Evolutionary conservation across 2,888 invertebrate species (phyloP).

Genomic region (Latrodectus hesperus): DNA sequence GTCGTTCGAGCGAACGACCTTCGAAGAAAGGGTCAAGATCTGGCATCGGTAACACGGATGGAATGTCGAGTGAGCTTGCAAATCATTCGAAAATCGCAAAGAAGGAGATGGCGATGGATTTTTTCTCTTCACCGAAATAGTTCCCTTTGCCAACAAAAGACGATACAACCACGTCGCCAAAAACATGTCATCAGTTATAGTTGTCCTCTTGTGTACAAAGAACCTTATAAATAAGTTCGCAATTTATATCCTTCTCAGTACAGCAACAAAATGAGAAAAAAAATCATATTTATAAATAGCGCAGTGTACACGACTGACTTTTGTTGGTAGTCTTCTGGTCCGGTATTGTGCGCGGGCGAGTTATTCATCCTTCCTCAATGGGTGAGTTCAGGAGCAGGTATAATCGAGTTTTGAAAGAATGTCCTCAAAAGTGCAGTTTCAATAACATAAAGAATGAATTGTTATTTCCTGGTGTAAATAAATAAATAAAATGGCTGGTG

Average conservation of each 20-base stretch:
- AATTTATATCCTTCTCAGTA: not conserved
- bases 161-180: not conserved
- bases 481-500: no score
- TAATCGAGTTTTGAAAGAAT: constrained; percentile 2
- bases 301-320: not conserved
- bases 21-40: constrained; percentile 36
- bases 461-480: no score
- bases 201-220: not conserved
- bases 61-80: constrained; percentile 16
- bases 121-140: not conserved
- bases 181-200: not conserved
- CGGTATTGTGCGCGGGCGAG: not conserved
- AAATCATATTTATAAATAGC: no score
- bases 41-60: constrained; percentile 1
- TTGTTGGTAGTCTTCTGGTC: not conserved
- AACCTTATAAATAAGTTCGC: not conserved
- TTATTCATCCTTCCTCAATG: not conserved
- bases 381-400: not conserved
- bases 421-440: not conserved
- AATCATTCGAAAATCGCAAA: no score
- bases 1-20: constrained; percentile 21
- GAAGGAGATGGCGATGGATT: not conserved
- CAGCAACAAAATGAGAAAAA: not conserved
- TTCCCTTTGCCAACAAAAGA: not conserved
- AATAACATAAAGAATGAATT: no score